Conservation (phyloP, 1,140 invertebrate genomes). For the Nylanderia fulva region DNA sequence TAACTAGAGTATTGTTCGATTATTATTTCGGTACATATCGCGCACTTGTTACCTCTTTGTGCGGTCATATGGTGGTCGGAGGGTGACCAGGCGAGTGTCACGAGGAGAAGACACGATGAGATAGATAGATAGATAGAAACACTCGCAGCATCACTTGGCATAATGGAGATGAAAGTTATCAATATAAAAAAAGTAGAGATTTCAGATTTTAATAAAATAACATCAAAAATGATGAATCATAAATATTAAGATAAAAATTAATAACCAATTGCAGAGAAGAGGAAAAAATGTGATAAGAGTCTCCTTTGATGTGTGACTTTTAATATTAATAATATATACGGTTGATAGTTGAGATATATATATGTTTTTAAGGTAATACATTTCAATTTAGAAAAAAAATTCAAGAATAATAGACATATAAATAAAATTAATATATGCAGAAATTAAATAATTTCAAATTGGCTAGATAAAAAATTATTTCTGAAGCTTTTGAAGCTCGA, state of each 20-base stretch:
- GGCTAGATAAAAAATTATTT: constrained; percentile 1
- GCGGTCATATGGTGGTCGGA: constrained; percentile 78
- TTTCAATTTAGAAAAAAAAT: neutral
- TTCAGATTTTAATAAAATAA: neutral
- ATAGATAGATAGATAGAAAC: constrained; percentile 34
- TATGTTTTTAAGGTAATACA: neutral
- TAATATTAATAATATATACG: constrained; percentile 32
- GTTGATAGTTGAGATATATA: neutral
- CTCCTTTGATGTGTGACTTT: neutral
- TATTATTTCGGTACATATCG: constrained; percentile 87
- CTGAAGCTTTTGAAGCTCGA: neutral
- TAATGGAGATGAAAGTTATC: neutral
- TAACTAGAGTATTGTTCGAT: constrained; percentile 86
- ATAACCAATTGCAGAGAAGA: neutral
- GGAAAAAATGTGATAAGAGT: neutral
- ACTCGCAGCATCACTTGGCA: constrained; percentile 13
- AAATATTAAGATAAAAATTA: neutral
- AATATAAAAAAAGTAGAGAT: neutral
- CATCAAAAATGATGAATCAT: neutral
- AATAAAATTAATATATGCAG: neutral
- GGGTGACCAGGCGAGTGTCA: constrained; percentile 56
- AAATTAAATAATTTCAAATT: neutral
- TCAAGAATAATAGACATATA: neutral
- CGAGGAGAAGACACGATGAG: constrained; percentile 21
- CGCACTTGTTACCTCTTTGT: constrained; percentile 86